Conservation (phyloP, 1,140 invertebrate species). For the Galleria mellonella region DNA sequence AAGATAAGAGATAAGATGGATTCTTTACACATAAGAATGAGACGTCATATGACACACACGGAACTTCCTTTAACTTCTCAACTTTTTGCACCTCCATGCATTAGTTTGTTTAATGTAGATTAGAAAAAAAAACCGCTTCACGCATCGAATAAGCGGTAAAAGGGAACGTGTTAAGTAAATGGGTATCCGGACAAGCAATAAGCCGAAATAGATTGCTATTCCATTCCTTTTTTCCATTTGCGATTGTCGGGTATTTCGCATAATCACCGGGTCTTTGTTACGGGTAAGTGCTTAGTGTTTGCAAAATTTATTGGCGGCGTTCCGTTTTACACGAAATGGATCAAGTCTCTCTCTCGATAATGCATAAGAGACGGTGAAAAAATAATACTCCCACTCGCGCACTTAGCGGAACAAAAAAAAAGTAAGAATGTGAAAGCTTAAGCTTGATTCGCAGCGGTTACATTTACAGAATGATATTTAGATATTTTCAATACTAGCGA, state of each 20-base stretch:
- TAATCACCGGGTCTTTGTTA: constrained; percentile 16
- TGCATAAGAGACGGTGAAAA: too few species aligned
- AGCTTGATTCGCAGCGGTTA: too few species aligned
- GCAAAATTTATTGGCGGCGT: neutral
- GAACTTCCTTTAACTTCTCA: neutral
- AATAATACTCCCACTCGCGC: too few species aligned
- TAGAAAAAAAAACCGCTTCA: constrained; percentile 12
- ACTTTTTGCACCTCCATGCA: constrained; percentile 1
- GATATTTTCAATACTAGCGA: too few species aligned
- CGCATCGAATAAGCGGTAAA: constrained; percentile 9
- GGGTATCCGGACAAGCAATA: constrained; percentile 21
- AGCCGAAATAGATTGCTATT: constrained; percentile 25
- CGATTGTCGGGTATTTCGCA: constrained; percentile 27
- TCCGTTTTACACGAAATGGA: neutral
- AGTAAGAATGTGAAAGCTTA: too few species aligned
- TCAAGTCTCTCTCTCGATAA: neutral
- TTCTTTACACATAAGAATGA: too few species aligned
- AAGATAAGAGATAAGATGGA: too few species aligned
- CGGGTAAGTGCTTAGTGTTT: constrained; percentile 5
- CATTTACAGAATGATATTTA: too few species aligned
- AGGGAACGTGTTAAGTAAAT: constrained; percentile 18
- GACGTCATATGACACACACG: too few species aligned
- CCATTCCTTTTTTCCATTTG: constrained; percentile 28
- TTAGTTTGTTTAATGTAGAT: constrained; percentile 15
- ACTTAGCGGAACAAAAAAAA: too few species aligned